Conservation (phyloP, 1,140 invertebrate species). For the Agraylea sexmaculata region DNA sequence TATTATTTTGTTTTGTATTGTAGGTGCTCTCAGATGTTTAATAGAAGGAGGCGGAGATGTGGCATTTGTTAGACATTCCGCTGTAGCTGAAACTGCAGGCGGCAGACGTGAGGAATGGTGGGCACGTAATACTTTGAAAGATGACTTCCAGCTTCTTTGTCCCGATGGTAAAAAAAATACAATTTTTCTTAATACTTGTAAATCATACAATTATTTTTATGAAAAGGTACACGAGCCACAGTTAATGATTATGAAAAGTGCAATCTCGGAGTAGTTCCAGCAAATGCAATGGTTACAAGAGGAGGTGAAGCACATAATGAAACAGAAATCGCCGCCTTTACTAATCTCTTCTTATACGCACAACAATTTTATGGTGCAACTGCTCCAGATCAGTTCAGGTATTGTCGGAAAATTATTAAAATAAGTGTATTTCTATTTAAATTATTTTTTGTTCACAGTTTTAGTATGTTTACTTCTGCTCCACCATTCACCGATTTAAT, state of each 20-base stretch:
- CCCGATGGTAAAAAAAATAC: slow-evolving; percentile 58
- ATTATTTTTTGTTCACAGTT: slow-evolving; percentile 41
- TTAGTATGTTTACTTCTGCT: slow-evolving; percentile 79
- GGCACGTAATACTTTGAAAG: slow-evolving; percentile 81
- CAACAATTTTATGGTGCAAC: slow-evolving; percentile 84
- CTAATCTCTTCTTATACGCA: slow-evolving; percentile 80
- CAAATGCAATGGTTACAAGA: slow-evolving; percentile 83
- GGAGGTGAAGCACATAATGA: slow-evolving; percentile 62
- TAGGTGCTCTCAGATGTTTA: slow-evolving; percentile 83
- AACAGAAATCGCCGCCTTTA: slow-evolving; percentile 69
- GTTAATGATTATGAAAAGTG: slow-evolving; percentile 72
- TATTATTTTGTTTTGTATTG: neutral
- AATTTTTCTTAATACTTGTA: slow-evolving; percentile 3
- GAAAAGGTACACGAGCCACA: slow-evolving; percentile 54
- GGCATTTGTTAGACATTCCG: slow-evolving; percentile 88
- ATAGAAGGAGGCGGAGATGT: slow-evolving; percentile 92
- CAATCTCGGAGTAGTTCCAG: slow-evolving; percentile 82
- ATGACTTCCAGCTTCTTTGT: slow-evolving; percentile 90
- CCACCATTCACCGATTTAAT: slow-evolving; percentile 77
- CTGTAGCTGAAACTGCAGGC: slow-evolving; percentile 82
- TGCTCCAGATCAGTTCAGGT: slow-evolving; percentile 74
- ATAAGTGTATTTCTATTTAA: slow-evolving; percentile 1
- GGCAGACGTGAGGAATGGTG: slow-evolving; percentile 83
- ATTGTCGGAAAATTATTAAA: neutral
- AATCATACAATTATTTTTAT: slow-evolving; percentile 3